Percentiles rank a stretch among this genome's conserved stretches.
phyloP scores from a whole-genome alignment of 2,797 vertebrate species.

The Picus viridis region DNA sequence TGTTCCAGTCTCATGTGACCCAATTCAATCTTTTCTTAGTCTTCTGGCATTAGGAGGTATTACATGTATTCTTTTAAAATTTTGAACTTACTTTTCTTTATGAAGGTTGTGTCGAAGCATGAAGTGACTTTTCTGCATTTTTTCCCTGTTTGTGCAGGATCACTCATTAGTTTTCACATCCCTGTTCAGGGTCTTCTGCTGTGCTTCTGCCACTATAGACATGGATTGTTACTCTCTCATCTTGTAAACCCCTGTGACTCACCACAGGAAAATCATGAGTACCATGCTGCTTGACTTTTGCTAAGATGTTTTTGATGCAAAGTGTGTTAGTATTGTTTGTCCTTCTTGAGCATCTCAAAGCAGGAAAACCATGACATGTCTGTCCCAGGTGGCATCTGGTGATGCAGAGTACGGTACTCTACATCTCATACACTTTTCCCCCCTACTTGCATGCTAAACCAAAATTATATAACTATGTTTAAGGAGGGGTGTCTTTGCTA shows the following conservation, averaged over 20 bases:
- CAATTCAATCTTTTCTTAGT: neutral
- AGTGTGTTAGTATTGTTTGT: neutral
- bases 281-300: neutral
- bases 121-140: neutral
- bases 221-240: neutral
- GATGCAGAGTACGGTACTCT: fast-evolving
- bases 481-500: neutral
- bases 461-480: neutral
- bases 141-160: neutral
- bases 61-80: neutral
- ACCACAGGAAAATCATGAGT: neutral
- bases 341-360: neutral
- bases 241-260: neutral
- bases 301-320: neutral
- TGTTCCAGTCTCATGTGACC: neutral
- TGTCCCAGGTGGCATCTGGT: neutral
- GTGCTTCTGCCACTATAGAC: neutral
- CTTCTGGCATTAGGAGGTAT: neutral
- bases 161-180: neutral
- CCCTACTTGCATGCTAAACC: neutral
- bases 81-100: neutral
- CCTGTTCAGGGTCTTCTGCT: neutral
- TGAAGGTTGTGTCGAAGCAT: neutral
- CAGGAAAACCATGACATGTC: neutral
- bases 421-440: neutral